Base-by-base conservation (phyloP, 2,797 vertebrate genomes). In the Hipposideros larvatus region DNA sequence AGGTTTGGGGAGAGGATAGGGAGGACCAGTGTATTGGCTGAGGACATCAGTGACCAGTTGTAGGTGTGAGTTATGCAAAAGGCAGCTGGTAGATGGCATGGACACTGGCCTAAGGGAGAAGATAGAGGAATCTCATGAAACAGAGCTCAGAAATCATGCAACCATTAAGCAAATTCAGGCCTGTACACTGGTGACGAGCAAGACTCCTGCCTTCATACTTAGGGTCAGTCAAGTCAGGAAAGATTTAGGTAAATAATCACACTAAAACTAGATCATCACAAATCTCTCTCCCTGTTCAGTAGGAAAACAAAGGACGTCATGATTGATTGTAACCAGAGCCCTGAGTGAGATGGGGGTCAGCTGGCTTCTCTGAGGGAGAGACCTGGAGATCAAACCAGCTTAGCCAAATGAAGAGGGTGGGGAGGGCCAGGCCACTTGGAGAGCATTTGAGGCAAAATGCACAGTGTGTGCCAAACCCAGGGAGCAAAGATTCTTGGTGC, bases 381-480 rank as follows among this genome's bases (percentile, higher is more conserved):
- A 34, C 48, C 31, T 88, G 28, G 8, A 34, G 77, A 21, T 61
- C 26, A 43, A 55, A 51, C 37, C 9, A 4, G 22, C 15, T 41
- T 51, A 53, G 41, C 24, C 43, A 24, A 5, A 15, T 2, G 5
- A 53, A 48, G 48, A 41, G 51, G 21, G 2, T 21, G 51, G 48
- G 28, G 43, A 26, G 7, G 19, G 34, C 71, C 46, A 5, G 34
- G 51, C 31, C 48, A 9, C 8, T 4, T 2, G 13, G 7, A 37
- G 13, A 24, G 16, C 59, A 2, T 46, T 31, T 37, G 10, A 28
- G 63, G 78, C 31, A 46, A 48, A 21, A 3, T 10, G 31, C 43
- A n/a, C n/a, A 5, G 11, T 7, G 5, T 9, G 11, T n/a, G 13
- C 15, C 5, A 21, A 24, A 21, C 14, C 14, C 34, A 1, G 31